Conservation (phyloP, 1,140 invertebrate species). For the Gryllus bimaculatus region DNA sequence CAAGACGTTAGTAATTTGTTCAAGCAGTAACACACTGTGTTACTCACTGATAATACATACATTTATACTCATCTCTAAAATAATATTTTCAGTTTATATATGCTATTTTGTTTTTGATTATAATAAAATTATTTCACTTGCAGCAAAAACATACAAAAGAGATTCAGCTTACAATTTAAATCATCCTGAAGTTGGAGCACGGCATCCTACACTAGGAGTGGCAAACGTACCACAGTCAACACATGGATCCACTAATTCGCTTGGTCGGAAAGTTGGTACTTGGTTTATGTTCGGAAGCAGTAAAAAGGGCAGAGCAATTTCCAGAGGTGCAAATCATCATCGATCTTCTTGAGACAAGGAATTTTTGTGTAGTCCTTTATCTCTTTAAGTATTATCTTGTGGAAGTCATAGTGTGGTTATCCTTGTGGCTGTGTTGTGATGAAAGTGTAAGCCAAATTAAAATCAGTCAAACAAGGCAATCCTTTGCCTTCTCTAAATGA, state of each 20-base stretch:
- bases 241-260: constrained; percentile 33
- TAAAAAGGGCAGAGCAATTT: constrained; percentile 37
- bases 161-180: constrained; percentile 39
- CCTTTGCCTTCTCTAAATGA: not conserved
- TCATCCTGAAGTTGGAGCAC: constrained; percentile 25
- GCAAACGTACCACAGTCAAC: not conserved
- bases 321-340: constrained; percentile 8
- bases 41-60: not conserved
- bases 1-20: constrained; percentile 38
- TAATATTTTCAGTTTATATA: not conserved
- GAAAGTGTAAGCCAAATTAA: not conserved
- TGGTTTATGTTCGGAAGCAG: constrained; percentile 49
- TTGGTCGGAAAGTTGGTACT: constrained; percentile 47
- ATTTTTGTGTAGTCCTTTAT: not conserved
- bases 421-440: not conserved
- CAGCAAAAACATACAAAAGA: constrained; percentile 43
- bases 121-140: constrained; percentile 25
- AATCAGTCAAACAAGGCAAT: no score
- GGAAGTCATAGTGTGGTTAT: not conserved
- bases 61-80: not conserved
- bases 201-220: constrained; percentile 14
- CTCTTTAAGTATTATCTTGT: not conserved
- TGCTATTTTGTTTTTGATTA: constrained; percentile 7
- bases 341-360: constrained; percentile 7
- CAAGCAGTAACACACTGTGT: not conserved